Conservation (phyloP, 2,888 invertebrate genomes). For the Drosophila leonis region DNA sequence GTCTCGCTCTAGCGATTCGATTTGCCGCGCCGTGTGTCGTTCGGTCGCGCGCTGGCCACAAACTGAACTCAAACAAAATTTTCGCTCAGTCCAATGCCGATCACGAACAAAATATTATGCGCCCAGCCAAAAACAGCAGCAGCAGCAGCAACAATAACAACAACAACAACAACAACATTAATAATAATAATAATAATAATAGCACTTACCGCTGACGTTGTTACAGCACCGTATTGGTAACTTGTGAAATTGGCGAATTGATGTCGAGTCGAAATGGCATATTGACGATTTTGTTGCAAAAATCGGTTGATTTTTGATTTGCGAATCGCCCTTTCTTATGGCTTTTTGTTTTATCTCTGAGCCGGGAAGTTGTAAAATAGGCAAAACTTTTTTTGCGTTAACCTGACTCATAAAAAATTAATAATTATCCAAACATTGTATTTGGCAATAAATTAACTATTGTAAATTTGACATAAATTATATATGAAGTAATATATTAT, state of each 20-base stretch:
- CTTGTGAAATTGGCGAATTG: constrained; percentile 28
- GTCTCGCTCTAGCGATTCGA: constrained; percentile 18
- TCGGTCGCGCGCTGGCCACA: constrained; percentile 63
- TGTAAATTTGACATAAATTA: neutral
- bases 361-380: constrained; percentile 44
- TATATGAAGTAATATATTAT: neutral
- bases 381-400: too few relatives aligned
- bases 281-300: constrained; percentile 30
- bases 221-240: constrained; percentile 40
- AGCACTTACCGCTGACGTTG: constrained; percentile 60
- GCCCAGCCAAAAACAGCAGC: constrained; percentile 44
- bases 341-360: constrained; percentile 10
- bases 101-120: constrained; percentile 64
- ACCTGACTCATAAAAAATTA: neutral
- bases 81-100: constrained; percentile 61
- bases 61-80: constrained; percentile 63
- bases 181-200: constrained; percentile 41
- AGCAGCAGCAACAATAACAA: constrained; percentile 31
- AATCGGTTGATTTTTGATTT: constrained; percentile 38
- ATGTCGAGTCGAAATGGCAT: constrained; percentile 14
- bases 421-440: neutral
- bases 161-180: constrained; percentile 15
- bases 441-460: neutral
- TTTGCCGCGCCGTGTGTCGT: constrained; percentile 57
- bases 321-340: constrained; percentile 43